Percentiles rank a stretch among this genome's conserved stretches.
Conservation (phyloP, 2,888 invertebrate genomes). For the Parochlus steinenii region DNA sequence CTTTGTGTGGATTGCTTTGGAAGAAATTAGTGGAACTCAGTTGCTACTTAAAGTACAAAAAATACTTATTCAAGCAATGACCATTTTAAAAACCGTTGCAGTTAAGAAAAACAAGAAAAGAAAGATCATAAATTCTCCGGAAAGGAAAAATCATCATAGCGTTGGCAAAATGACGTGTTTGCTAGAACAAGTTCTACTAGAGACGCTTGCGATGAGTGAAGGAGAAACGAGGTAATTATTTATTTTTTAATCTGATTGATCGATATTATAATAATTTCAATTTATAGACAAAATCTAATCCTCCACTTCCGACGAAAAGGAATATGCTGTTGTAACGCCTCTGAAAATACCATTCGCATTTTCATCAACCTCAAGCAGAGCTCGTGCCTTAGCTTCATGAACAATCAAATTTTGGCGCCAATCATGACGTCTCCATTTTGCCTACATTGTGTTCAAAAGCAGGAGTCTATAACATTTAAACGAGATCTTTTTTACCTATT, state of each 20-base stretch:
- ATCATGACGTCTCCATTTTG: background rate
- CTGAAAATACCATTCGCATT: slow-evolving; percentile 19
- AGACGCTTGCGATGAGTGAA: background rate
- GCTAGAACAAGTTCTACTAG: slow-evolving; percentile 6
- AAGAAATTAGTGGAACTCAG: too few species aligned
- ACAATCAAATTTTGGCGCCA: background rate
- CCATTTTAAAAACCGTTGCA: too few species aligned
- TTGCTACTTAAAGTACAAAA: too few species aligned
- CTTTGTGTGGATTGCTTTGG: too few species aligned
- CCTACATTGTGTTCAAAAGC: slow-evolving; percentile 14
- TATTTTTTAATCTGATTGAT: too few species aligned
- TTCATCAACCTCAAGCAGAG: slow-evolving; percentile 19
- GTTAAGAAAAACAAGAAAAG: too few species aligned
- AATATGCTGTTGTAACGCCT: slow-evolving; percentile 28
- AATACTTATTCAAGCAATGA: too few species aligned
- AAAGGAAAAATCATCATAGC: too few species aligned
- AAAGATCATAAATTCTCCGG: too few species aligned
- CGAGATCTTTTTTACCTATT: background rate
- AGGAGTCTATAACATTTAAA: slow-evolving; percentile 19
- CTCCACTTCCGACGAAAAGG: slow-evolving; percentile 22
- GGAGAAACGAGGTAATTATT: background rate
- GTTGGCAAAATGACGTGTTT: too few species aligned
- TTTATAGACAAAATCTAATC: too few species aligned
- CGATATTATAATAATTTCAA: too few species aligned
- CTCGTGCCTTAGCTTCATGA: slow-evolving; percentile 12